Evolutionary conservation across 2,888 invertebrate genomes (phyloP).

Genomic region (Parnassius glacialis): DNA sequence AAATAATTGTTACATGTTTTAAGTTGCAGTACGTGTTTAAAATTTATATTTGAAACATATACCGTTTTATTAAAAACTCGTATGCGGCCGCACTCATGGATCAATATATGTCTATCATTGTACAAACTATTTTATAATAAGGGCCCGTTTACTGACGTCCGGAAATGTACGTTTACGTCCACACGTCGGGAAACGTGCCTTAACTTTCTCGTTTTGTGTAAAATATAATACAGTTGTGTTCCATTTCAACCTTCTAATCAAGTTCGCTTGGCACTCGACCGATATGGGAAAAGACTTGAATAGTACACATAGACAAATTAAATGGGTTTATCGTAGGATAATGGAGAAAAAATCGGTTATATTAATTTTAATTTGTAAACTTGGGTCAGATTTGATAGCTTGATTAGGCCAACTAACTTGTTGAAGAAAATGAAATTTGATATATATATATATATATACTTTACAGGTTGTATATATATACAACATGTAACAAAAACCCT

Average conservation of each 20-base stretch:
- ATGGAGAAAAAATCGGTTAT: neutral
- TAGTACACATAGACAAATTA: neutral
- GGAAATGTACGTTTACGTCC: neutral
- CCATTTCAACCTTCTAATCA: slow-evolving; percentile 10
- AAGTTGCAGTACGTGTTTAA: too few relatives aligned
- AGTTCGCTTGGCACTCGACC: neutral
- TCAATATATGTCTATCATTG: slow-evolving; percentile 1
- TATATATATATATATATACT: too few relatives aligned
- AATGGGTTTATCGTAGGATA: neutral
- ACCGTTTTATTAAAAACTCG: too few relatives aligned
- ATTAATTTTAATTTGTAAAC: slow-evolving; percentile 1
- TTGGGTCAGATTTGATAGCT: slow-evolving; percentile 4
- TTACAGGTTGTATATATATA: too few relatives aligned
- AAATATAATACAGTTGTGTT: neutral
- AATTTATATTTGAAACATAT: too few relatives aligned
- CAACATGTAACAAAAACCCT: too few relatives aligned
- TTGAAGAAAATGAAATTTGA: too few relatives aligned
- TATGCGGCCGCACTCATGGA: neutral
- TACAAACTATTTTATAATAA: slow-evolving; percentile 8
- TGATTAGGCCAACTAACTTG: neutral
- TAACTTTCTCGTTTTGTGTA: slow-evolving; percentile 2
- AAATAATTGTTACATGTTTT: too few relatives aligned
- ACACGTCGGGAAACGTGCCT: neutral
- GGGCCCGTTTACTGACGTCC: neutral
- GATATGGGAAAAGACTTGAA: slow-evolving; percentile 10